These are phyloP conservation scores for Cantharis lateralis DNA, from an alignment of 2,888 invertebrate species.

Conservation along the genomic window DNA sequence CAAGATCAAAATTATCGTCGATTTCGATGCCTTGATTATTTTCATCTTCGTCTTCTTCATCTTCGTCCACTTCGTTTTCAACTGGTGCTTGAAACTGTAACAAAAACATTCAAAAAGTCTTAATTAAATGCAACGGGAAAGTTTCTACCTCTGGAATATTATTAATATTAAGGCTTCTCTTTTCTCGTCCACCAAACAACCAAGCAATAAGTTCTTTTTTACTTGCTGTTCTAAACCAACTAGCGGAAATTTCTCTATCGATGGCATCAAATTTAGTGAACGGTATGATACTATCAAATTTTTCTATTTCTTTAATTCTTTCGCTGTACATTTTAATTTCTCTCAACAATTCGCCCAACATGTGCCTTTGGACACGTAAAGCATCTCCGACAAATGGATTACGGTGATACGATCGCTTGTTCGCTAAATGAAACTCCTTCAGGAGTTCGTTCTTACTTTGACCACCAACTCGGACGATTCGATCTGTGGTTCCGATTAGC, in stretches of 20 bases:
- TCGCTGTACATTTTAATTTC: not conserved
- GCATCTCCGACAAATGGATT: not conserved
- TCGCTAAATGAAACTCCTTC: conserved; percentile 59
- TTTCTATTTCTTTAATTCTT: conserved; percentile 42
- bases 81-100: not conserved
- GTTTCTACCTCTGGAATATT: not conserved
- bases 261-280: conserved; percentile 38
- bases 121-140: too few relatives aligned
- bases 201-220: conserved; percentile 36
- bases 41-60: not conserved
- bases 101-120: not conserved
- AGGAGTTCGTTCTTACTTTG: conserved; percentile 66
- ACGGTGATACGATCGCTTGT: conserved; percentile 30
- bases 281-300: conserved; percentile 48
- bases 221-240: conserved; percentile 50
- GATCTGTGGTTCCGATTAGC: conserved; percentile 61
- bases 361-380: not conserved
- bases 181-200: conserved; percentile 34
- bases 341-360: not conserved
- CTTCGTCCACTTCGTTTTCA: not conserved
- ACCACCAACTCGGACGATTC: conserved; percentile 71
- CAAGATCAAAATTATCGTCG: not conserved
- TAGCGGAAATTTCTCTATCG: conserved; percentile 40
- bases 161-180: not conserved
- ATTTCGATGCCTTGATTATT: not conserved